Base-by-base conservation (phyloP, 2,797 vertebrate genomes). In the Sebastes iracundus region DNA sequence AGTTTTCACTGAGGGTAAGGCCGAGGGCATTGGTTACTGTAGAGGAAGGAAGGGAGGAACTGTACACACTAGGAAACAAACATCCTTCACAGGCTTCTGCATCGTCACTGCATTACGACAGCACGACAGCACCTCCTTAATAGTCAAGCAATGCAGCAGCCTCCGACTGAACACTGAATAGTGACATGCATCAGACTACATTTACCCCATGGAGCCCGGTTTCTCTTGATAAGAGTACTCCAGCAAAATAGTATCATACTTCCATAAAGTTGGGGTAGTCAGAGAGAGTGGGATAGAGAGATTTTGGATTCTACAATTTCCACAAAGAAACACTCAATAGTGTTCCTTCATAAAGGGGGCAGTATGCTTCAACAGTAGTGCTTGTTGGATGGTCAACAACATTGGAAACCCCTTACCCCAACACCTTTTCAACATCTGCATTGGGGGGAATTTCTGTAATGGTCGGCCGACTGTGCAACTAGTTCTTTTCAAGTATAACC, bases 11-110 rank as follows among this genome's bases (percentile, higher is more conserved):
- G 38, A 25, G 77, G 74, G 62, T 81, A 25, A 73, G 33, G 82
- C 72, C 77, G 12, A 16, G 3, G 75, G 80, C 4, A 16, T 61
- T 23, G 53, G 69, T 75, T 23, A 53, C 49, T 53, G 20, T 53
- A 56, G 52, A 88, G 88, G 85, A 90, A 93, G 87, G 90, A 88
- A 90, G 80, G 87, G 79, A 83, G 87, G 80, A 79, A 84, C 73
- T 81, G 60, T 71, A 74, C 73, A 77, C 69, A 53, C 25, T 28
- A 49, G 56, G 56, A 84, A 80, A 75, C 72, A 90, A 87, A 88
- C 81, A 86, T 83, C 75, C 30, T 0, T 75, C 73, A 58, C 65
- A 84, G 12, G 58, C 64, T 46, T 79, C 74, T 68, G 69, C 46
- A 68, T 77, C 68, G 58, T 87, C 79, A 80, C 78, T 65, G 62